Evolutionary conservation across 2,888 invertebrate genomes (phyloP), one percentile per base, ranked within the genome.

Genomic region (Hipparchia semele): DNA sequence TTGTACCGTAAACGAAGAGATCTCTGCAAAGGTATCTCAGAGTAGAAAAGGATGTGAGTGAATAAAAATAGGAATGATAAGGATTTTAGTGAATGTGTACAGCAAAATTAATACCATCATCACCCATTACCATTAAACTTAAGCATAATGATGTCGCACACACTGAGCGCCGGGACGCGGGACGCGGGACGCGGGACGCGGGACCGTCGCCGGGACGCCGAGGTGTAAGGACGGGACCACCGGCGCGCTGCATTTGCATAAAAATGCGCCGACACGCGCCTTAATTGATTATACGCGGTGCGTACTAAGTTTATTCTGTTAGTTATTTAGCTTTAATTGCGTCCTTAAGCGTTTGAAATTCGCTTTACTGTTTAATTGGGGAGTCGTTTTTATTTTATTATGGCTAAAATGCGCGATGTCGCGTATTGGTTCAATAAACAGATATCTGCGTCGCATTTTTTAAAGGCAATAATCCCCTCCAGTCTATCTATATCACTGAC

Each of bases 241-340:
- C 88, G 81, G 84, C 83, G 83, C 72, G 65, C 71, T 23, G 45
- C 84, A 91, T 92, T 92, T 85, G 88, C 91, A 92, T 92, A 91
- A 91, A 91, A 91, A 91, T 91, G 87, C 86, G 79, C 77, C 80
- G 85, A 90, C 91, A 90, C 88, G 87, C 85, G 86, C 88, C 86
- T 88, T 91, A 91, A 91, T 90, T 91, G 91, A 89, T 87, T 81
- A 83, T 82, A 83, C 81, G 79, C 78, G 80, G 13, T 39, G 66
- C 49, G 59, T 62, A 67, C 67, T 58, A 46, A 56, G 49, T 49
- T 56, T 58, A 33, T 49, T 33, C 33, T 12, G 59, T 68, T 59
- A 60, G 64, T 56, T 70, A 33, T 62, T 72, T 49, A 46, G 59
- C 45, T 67, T 69, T 72, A 72, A 66, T 53, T 70, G 62, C 62